A percentile compares a stretch with the other conserved stretches of the same genome.
These are phyloP conservation scores for Coenonympha arcania DNA, from an alignment of 2,888 invertebrate genomes.

Conservation along the genomic window DNA sequence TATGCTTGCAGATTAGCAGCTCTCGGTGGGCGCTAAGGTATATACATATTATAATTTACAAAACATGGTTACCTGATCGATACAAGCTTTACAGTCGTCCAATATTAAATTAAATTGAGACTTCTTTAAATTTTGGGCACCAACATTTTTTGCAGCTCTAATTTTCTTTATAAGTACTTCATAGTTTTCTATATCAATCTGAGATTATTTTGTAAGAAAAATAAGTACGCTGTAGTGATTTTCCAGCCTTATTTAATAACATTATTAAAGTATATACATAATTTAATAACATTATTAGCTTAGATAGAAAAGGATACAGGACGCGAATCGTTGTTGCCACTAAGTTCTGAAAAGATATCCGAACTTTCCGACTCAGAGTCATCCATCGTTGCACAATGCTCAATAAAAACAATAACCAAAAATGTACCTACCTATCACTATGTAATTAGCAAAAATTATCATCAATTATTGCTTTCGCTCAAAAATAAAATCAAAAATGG, in stretches of 20 bases:
- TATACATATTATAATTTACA: too few relatives aligned
- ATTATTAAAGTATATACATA: not conserved
- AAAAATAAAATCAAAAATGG: too few relatives aligned
- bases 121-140: constrained; percentile 32
- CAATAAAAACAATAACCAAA: too few relatives aligned
- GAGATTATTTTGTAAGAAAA: constrained; percentile 26
- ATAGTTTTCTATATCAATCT: constrained; percentile 42
- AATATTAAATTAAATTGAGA: constrained; percentile 38
- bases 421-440: too few relatives aligned
- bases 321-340: constrained; percentile 30
- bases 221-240: not conserved
- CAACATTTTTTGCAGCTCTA: constrained; percentile 34
- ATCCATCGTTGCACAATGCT: too few relatives aligned
- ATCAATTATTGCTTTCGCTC: too few relatives aligned
- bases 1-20: too few relatives aligned
- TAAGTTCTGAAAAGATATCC: constrained; percentile 42
- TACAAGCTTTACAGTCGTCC: constrained; percentile 44
- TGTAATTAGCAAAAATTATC: too few relatives aligned
- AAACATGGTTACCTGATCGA: constrained; percentile 41
- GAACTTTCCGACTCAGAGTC: constrained; percentile 54
- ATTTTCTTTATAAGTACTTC: constrained; percentile 40
- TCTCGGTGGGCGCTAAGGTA: not conserved
- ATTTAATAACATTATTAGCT: too few relatives aligned
- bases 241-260: not conserved
- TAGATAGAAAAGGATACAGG: constrained; percentile 44